phyloP scores from a whole-genome alignment of 2,113 vertebrate species.

The Corydoras maculifer region DNA sequence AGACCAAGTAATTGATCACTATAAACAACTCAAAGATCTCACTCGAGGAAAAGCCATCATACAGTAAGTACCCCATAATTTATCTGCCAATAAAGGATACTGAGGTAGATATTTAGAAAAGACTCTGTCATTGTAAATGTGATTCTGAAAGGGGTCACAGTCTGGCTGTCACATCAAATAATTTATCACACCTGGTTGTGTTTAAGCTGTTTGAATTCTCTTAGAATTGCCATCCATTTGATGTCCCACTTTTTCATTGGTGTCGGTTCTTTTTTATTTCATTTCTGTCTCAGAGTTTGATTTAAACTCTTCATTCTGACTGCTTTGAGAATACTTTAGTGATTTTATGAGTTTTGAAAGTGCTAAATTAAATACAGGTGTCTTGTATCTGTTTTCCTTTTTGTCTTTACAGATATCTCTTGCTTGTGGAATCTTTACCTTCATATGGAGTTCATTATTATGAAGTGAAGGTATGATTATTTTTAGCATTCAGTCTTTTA shows the following conservation, averaged over 20 bases:
- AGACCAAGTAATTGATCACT: slow-evolving; percentile 87
- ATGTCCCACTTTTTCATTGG: neutral
- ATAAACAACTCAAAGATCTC: slow-evolving; percentile 82
- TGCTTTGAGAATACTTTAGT: slow-evolving; percentile 42
- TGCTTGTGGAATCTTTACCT: slow-evolving; percentile 87
- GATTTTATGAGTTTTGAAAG: neutral
- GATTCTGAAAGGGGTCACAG: slow-evolving; percentile 33
- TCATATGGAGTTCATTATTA: slow-evolving; percentile 98
- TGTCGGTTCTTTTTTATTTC: neutral
- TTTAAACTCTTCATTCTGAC: neutral
- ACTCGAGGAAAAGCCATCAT: slow-evolving; percentile 93
- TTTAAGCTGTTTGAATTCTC: slow-evolving; percentile 26
- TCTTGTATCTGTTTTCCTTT: slow-evolving; percentile 22
- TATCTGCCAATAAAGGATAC: neutral
- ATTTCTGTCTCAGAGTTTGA: neutral
- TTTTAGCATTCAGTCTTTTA: too few relatives aligned
- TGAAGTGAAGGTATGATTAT: slow-evolving; percentile 59
- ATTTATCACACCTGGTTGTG: slow-evolving; percentile 49
- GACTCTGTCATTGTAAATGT: slow-evolving; percentile 13
- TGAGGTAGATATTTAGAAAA: neutral
- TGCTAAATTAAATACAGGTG: neutral
- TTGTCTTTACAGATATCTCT: slow-evolving; percentile 81
- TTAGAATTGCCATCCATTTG: neutral
- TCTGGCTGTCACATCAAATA: slow-evolving; percentile 41
- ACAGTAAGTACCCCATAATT: slow-evolving; percentile 74